phyloP scores from a whole-genome alignment of 2,888 invertebrate species.

The Mesochorus sp. region DNA sequence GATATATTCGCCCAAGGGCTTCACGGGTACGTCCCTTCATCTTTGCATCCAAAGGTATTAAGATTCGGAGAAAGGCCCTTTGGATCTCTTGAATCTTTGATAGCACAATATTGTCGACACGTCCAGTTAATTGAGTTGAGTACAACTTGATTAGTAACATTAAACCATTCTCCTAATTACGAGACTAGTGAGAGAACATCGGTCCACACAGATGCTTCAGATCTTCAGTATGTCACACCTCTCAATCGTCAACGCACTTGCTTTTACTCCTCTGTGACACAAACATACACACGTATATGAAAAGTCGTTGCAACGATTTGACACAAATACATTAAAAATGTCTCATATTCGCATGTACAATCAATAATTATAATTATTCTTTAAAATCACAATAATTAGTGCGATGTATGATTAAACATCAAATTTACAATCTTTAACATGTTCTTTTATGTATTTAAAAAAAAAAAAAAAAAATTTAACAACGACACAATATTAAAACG shows the following conservation, averaged over 20 bases:
- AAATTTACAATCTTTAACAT: too few species aligned
- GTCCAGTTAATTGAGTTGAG: constrained; percentile 72
- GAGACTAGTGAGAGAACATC: constrained; percentile 48
- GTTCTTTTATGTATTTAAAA: too few species aligned
- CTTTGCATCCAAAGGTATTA: constrained; percentile 50
- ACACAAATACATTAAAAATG: too few species aligned
- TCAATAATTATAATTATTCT: too few species aligned
- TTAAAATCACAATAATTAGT: too few species aligned
- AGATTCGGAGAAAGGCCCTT: constrained; percentile 53
- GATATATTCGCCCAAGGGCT: constrained; percentile 31
- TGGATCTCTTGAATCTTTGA: constrained; percentile 68
- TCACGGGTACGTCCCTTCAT: neutral
- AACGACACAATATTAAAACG: too few species aligned
- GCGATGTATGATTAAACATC: too few species aligned
- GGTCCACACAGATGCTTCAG: neutral
- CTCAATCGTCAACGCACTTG: constrained; percentile 2
- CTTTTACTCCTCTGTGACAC: neutral
- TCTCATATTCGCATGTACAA: too few species aligned
- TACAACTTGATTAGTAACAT: constrained; percentile 72
- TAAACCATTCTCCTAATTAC: constrained; percentile 67
- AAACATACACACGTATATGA: neutral
- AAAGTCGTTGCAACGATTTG: too few species aligned
- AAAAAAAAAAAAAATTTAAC: too few species aligned
- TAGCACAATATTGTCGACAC: constrained; percentile 37
- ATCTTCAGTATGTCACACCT: neutral